Conservation (phyloP, 2,888 invertebrate genomes). For the Erebia ligea region DNA sequence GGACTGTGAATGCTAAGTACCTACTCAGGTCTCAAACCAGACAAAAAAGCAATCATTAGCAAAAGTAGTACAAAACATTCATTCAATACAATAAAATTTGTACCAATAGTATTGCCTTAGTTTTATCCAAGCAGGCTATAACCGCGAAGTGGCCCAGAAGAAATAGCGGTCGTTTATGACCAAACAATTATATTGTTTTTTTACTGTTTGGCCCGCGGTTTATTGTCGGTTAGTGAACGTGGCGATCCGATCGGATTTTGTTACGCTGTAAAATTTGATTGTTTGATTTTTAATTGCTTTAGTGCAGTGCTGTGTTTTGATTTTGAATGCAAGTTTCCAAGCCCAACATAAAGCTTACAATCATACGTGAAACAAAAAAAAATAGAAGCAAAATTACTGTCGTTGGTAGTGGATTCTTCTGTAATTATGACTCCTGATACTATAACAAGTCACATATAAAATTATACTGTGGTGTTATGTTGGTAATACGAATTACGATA, state of each 20-base stretch:
- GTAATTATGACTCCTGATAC: too few species aligned
- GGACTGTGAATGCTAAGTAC: too few species aligned
- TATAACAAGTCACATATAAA: too few species aligned
- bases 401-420: too few species aligned
- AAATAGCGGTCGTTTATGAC: slow-evolving; percentile 55
- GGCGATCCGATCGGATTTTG: slow-evolving; percentile 57
- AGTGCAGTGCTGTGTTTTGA: slow-evolving; percentile 44
- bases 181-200: slow-evolving; percentile 57
- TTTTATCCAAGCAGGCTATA: slow-evolving; percentile 23
- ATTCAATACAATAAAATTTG: slow-evolving; percentile 22
- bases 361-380: background rate
- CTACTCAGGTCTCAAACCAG: too few species aligned
- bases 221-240: slow-evolving; percentile 58
- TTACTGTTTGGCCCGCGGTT: slow-evolving; percentile 52
- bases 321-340: slow-evolving; percentile 37
- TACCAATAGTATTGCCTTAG: slow-evolving; percentile 11
- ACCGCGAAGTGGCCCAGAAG: slow-evolving; percentile 41
- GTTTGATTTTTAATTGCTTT: slow-evolving; percentile 61
- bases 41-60: too few species aligned
- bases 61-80: slow-evolving; percentile 20
- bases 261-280: slow-evolving; percentile 71
- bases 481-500: too few species aligned
- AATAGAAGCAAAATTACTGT: too few species aligned
- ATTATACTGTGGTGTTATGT: too few species aligned
- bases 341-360: slow-evolving; percentile 9